These are phyloP conservation scores for Poecilus cupreus DNA, from an alignment of 2,888 invertebrate species.

Conservation along the genomic window DNA sequence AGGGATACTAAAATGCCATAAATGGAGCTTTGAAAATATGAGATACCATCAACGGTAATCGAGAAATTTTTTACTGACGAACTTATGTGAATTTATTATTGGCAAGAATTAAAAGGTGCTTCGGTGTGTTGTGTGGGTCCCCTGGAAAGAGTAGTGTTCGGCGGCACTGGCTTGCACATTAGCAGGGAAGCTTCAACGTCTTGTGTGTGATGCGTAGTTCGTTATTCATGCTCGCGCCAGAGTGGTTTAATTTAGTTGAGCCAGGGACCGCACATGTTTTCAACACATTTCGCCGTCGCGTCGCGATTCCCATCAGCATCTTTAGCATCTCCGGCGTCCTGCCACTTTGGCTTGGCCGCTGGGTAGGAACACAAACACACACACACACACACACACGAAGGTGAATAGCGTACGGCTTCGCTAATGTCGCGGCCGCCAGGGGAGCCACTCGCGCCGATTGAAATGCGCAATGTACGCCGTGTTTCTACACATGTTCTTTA, in stretches of 20 bases:
- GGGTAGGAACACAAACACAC: not conserved
- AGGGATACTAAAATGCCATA: too few relatives aligned
- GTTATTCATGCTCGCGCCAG: slow-evolving; percentile 13
- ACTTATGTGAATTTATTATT: too few relatives aligned
- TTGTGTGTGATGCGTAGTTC: slow-evolving; percentile 9
- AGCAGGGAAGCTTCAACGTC: not conserved
- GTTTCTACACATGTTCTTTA: slow-evolving; percentile 52
- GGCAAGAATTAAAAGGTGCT: too few relatives aligned
- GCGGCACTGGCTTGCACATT: slow-evolving; percentile 20
- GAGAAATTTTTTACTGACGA: too few relatives aligned
- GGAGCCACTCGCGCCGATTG: not conserved
- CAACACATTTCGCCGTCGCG: slow-evolving; percentile 44
- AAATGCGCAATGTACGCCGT: slow-evolving; percentile 12
- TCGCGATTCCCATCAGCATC: slow-evolving; percentile 1
- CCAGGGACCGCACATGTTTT: slow-evolving; percentile 48
- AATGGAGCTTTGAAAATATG: too few relatives aligned
- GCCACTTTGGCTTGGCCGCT: not conserved
- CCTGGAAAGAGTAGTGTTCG: not conserved
- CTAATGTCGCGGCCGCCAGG: not conserved
- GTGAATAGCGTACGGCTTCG: too few relatives aligned
- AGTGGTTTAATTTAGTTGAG: slow-evolving; percentile 47
- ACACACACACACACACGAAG: not conserved
- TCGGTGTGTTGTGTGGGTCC: not conserved
- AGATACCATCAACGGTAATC: too few relatives aligned
- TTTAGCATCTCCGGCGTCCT: not conserved